A percentile compares a stretch with the other conserved stretches of the same genome.
These are phyloP conservation scores for Caenorhabditis sp. DNA, from an alignment of 2,888 invertebrate species.

Conservation along the genomic window DNA sequence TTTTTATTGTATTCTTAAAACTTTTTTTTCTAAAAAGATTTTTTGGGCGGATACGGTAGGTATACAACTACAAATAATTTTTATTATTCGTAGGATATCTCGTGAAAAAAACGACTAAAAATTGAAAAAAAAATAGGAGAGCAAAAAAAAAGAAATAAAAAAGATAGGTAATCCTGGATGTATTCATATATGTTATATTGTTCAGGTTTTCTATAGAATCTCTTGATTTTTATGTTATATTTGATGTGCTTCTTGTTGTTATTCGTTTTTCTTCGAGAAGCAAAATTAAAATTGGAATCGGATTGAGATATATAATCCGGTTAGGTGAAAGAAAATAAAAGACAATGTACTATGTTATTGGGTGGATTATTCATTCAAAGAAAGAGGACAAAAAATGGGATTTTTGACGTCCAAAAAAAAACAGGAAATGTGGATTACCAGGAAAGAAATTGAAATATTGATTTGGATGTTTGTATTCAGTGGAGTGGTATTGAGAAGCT, in stretches of 20 bases:
- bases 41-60: not conserved
- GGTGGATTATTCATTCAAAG: too few species aligned
- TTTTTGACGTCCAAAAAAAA: too few species aligned
- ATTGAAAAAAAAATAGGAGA: constrained; percentile 22
- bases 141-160: not conserved
- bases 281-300: not conserved
- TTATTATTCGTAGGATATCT: constrained; percentile 8
- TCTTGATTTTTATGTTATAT: not conserved
- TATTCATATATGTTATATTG: not conserved
- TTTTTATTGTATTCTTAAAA: constrained; percentile 2
- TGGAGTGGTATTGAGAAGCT: too few species aligned
- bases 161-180: constrained; percentile 28
- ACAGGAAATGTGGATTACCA: too few species aligned
- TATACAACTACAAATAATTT: constrained; percentile 3
- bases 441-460: too few species aligned
- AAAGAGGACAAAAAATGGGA: too few species aligned
- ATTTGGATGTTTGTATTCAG: too few species aligned
- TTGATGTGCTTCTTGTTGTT: not conserved
- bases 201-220: not conserved
- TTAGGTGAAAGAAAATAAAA: too few species aligned
- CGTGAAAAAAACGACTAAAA: constrained; percentile 13
- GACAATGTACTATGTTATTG: too few species aligned
- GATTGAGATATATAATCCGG: not conserved
- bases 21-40: not conserved
- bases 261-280: not conserved